A percentile compares a stretch with the other conserved stretches of the same genome.
phyloP scores from a whole-genome alignment of 2,888 invertebrate species.

The Hyposoter dolosus region DNA sequence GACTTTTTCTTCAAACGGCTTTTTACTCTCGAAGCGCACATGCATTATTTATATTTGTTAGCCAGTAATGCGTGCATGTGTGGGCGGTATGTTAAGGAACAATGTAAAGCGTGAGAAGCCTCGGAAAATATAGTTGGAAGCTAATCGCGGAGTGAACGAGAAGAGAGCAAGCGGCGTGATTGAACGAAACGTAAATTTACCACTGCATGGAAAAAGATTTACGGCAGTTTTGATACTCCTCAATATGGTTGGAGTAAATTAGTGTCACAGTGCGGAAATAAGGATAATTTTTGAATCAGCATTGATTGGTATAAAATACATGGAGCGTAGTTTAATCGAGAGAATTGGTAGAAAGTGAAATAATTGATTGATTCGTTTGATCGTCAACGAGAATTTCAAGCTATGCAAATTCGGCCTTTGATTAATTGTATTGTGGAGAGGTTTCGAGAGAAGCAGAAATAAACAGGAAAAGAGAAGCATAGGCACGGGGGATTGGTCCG shows the following conservation, averaged over 20 bases:
- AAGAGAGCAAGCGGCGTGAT: neutral
- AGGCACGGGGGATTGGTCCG: neutral
- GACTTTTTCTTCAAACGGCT: slow-evolving; percentile 50
- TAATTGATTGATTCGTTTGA: slow-evolving; percentile 14
- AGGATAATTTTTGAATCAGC: neutral
- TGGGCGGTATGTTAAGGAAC: slow-evolving; percentile 19
- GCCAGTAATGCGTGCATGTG: neutral
- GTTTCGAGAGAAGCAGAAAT: neutral
- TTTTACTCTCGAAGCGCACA: slow-evolving; percentile 27
- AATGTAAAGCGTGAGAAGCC: slow-evolving; percentile 23
- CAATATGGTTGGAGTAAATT: neutral
- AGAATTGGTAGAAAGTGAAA: neutral
- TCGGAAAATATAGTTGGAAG: slow-evolving; percentile 17
- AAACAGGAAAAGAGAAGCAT: slow-evolving; percentile 10
- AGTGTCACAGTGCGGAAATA: neutral
- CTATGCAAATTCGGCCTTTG: slow-evolving; percentile 31
- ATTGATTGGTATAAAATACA: neutral
- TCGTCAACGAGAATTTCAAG: slow-evolving; percentile 13
- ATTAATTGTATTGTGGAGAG: slow-evolving; percentile 33
- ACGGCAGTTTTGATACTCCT: neutral
- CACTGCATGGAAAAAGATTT: neutral
- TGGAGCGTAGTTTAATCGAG: neutral
- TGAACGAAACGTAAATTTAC: neutral
- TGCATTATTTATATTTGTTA: slow-evolving; percentile 57
- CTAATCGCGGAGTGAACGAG: neutral